Percentiles rank a stretch among this genome's conserved stretches.
Conservation (phyloP, 2,797 vertebrate species). For the Orestias chungarensis region DNA sequence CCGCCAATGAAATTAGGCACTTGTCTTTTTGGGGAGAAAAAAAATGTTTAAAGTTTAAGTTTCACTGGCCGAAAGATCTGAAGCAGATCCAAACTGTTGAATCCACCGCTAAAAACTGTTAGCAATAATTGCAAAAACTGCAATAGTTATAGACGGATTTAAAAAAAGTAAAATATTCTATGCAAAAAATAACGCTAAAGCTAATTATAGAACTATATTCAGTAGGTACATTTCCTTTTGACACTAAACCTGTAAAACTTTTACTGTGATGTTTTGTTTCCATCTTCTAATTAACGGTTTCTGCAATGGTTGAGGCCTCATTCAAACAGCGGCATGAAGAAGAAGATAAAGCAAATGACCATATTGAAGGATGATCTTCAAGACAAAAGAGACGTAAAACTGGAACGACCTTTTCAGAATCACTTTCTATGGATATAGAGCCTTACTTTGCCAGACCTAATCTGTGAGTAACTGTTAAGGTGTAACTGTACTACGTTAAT, state of each 20-base stretch:
- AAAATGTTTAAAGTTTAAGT: not conserved
- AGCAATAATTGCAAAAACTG: not conserved
- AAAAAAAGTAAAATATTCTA: conserved; percentile 16
- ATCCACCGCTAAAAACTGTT: not conserved
- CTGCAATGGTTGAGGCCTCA: conserved; percentile 42
- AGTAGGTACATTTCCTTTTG: conserved; percentile 32
- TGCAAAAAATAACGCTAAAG: conserved; percentile 17
- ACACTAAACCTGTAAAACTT: conserved; percentile 46
- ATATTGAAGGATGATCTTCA: conserved; percentile 38
- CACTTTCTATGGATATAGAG: conserved; percentile 11
- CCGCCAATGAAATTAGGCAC: not conserved
- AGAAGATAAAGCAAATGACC: conserved; percentile 30
- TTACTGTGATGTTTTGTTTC: conserved; percentile 51
- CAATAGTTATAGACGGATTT: not conserved
- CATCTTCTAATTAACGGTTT: conserved; percentile 50
- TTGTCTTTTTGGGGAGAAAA: not conserved
- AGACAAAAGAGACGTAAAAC: not conserved
- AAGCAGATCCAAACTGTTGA: not conserved
- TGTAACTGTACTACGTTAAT: too few species aligned
- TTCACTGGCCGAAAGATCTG: not conserved
- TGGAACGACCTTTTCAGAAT: conserved; percentile 15
- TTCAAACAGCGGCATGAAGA: conserved; percentile 31
- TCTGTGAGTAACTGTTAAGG: too few species aligned
- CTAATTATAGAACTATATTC: conserved; percentile 35
- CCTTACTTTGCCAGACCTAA: not conserved